Percentiles rank a stretch among this genome's conserved stretches.
Conservation (phyloP, 2,888 invertebrate species). For the Ophioninae sp. region DNA sequence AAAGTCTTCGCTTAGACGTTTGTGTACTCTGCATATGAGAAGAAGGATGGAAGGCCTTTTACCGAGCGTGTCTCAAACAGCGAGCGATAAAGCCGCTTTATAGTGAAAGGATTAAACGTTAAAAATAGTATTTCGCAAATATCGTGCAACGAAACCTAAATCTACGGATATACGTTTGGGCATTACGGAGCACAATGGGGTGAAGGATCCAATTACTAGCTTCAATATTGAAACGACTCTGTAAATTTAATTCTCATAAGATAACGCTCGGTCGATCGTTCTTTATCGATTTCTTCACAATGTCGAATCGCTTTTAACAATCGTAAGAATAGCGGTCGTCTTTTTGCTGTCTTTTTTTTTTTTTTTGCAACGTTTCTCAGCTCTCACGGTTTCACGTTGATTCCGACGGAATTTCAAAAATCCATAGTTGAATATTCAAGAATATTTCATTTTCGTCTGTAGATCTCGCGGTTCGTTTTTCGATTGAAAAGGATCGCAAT, state of each 20-base stretch:
- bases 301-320: background rate
- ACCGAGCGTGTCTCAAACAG: background rate
- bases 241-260: background rate
- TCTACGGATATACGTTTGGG: background rate
- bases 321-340: background rate
- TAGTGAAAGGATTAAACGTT: background rate
- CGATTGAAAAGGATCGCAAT: background rate
- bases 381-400: background rate
- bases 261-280: background rate
- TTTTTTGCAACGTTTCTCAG: background rate
- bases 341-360: background rate
- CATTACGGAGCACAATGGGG: background rate
- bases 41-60: background rate
- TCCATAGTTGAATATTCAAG: background rate
- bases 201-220: background rate
- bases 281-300: background rate
- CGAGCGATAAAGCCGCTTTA: background rate
- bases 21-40: background rate
- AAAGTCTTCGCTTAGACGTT: background rate
- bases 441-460: background rate
- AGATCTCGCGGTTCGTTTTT: background rate
- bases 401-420: background rate
- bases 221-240: background rate
- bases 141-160: background rate
- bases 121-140: background rate